Evolutionary conservation across 2,113 vertebrate genomes (phyloP), one percentile per base, ranked within the genome.

Genomic region (Furnarius figulus): DNA sequence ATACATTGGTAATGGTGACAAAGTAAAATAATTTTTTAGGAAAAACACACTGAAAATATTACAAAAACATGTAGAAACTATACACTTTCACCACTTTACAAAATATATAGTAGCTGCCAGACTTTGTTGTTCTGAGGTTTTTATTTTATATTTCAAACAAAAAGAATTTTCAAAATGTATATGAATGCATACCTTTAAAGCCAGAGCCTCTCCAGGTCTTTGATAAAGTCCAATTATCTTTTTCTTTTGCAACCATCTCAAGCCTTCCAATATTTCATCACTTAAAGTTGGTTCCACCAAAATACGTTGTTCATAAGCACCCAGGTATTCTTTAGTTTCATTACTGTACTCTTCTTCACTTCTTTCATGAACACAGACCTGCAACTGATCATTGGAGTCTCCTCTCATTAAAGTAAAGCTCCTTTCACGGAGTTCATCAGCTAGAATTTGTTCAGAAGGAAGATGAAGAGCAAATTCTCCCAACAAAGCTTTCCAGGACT

Each of bases 201-300:
- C 85, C 18, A 83, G 91, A 87, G 44, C 82, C 42, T 98, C 97
- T 46, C 98, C 97, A 66, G 97, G 91, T 76, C 97, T 98, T 85
- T 99, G 98, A 93, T 98, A 98, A 87, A 99, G 98, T 97, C 98
- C 98, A 97, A 99, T 95, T 93, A 98, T 97, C 93, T 97, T 98
- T 90, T 99, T 99, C 97, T 99, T 99, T 91, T 99, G 99, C 82
- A 99, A 94, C 99, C 99, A 99, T n/a, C 98, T 99, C 52, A 99
- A 95, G 87, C 99, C 99, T 96, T 99, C 98, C 94, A 99, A 73
- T 33, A 98, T 94, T 77, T 99, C 97, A 86, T 92, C 90, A 91
- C 89, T 94, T 87, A 99, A 97, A 76, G 98, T 98, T 67, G 98
- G 96, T 89, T 98, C 97, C 28, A 98, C 98, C 10, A 61, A 92